Evolutionary conservation across 2,888 invertebrate species (phyloP), one percentile per base, ranked within the genome.

Genomic region (Tubulanus polymorphus): DNA sequence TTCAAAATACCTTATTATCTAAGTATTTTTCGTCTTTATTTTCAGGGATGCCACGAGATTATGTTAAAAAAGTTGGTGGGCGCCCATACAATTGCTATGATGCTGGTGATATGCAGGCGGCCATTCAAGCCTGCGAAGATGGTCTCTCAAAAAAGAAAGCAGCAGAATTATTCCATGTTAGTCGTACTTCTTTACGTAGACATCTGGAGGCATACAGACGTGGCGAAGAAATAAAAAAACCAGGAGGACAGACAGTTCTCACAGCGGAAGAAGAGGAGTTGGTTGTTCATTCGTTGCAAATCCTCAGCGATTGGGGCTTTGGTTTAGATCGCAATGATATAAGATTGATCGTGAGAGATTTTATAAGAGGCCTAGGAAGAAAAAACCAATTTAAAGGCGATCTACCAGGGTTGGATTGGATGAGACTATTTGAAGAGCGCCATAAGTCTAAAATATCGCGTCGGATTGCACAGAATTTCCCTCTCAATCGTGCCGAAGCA

Each of bases 401-500:
- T 5, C 18, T 41, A 20, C 41, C 41, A 20, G 41, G 41, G 6
- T 8, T 15, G 18, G 41, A 41, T 23, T 41, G 41, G 41, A 20
- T 41, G 6, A 20, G 6, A 8, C 20, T 18, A 15, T 53, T 59
- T 20, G 30, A 48, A 8, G 46, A 56, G 29, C 53, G 56, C 26
- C 47, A 56, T 35, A n/a, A n/a, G n/a, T 29, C 26, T 27, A 37
- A 56, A 29, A 29, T 58, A 27, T 45, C 35, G 10, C 48, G 41
- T 8, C 28, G 59, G 25, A 55, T 50, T 29, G 51, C 59, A 27
- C 53, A 59, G 41, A 52, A 57, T 29, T 37, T 56, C 26, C 37
- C 53, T 20, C 51, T 30, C 8, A 27, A 23, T 29, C 37, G 59
- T 23, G 53, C 41, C 28, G 37, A 29, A n/a, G 54, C 59, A 32